Percentiles rank a stretch among this genome's conserved stretches.
Conservation (phyloP, 2,113 vertebrate species). For the Lagopus muta region DNA sequence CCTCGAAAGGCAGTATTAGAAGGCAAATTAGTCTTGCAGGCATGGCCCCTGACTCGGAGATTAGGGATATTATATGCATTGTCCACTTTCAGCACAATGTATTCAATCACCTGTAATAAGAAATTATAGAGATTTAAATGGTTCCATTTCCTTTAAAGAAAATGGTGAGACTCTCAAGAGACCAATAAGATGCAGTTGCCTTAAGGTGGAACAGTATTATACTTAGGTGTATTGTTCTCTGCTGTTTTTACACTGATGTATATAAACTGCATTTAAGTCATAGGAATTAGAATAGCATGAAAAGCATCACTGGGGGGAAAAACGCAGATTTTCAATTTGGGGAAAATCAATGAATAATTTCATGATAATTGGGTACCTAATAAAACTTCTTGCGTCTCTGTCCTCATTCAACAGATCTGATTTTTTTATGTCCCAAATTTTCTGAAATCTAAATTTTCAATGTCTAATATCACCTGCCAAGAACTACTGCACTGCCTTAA, state of each 20-base stretch:
- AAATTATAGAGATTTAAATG: neutral
- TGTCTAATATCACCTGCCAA: neutral
- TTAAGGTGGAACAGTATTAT: neutral
- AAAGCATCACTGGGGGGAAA: neutral
- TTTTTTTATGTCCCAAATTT: neutral
- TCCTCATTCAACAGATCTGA: neutral
- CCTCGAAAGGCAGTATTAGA: constrained; percentile 88
- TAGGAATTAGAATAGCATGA: neutral
- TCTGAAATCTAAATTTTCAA: neutral
- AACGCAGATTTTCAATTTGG: neutral
- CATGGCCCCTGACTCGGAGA: constrained; percentile 67
- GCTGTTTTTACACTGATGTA: neutral
- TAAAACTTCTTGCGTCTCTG: neutral
- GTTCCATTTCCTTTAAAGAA: neutral
- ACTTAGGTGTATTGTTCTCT: neutral
- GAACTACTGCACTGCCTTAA: neutral
- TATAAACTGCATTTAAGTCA: neutral
- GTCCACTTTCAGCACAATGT: constrained; percentile 80
- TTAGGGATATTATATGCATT: constrained; percentile 85
- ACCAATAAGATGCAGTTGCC: neutral
- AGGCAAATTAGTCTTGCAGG: constrained; percentile 88
- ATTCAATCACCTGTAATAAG: constrained; percentile 63
- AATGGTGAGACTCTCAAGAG: neutral
- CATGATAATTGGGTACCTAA: neutral
- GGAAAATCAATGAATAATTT: neutral